phyloP scores from a whole-genome alignment of 2,797 vertebrate species.

The Enteromius viviparus region DNA sequence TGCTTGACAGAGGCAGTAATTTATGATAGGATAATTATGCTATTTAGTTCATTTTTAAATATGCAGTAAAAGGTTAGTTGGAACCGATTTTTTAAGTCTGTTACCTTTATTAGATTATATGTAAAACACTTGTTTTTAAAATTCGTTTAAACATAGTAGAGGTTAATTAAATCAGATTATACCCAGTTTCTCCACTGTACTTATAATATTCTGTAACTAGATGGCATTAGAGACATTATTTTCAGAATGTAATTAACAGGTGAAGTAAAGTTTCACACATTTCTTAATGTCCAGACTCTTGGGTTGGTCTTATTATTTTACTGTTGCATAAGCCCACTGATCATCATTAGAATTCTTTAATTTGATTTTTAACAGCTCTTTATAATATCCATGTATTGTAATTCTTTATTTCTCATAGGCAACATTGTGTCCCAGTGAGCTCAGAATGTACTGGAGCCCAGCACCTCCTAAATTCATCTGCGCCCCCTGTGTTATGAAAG shows the following conservation, averaged over 20 bases:
- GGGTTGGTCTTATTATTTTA: not conserved
- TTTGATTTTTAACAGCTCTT: not conserved
- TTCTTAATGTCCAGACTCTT: not conserved
- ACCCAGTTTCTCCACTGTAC: not conserved
- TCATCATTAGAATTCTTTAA: not conserved
- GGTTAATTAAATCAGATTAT: not conserved
- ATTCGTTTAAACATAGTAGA: not conserved
- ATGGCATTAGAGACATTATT: slow-evolving; percentile 55
- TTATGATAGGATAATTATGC: not conserved
- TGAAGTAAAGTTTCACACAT: not conserved
- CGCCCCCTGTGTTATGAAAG: slow-evolving; percentile 71
- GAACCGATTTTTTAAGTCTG: not conserved
- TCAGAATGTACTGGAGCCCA: slow-evolving; percentile 77
- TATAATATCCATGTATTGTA: not conserved
- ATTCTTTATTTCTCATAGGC: slow-evolving; percentile 68
- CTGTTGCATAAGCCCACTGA: not conserved
- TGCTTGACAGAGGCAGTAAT: not conserved
- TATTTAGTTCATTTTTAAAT: not conserved
- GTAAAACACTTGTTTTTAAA: not conserved
- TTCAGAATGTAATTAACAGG: not conserved
- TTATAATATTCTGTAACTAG: slow-evolving; percentile 52
- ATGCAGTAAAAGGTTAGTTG: not conserved
- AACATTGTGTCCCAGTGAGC: slow-evolving; percentile 66
- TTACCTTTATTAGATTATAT: not conserved
- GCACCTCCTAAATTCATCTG: slow-evolving; percentile 77